A percentile compares a stretch with the other conserved stretches of the same genome.
Conservation (phyloP, 2,113 vertebrate species). For the Malurus cyaneus region DNA sequence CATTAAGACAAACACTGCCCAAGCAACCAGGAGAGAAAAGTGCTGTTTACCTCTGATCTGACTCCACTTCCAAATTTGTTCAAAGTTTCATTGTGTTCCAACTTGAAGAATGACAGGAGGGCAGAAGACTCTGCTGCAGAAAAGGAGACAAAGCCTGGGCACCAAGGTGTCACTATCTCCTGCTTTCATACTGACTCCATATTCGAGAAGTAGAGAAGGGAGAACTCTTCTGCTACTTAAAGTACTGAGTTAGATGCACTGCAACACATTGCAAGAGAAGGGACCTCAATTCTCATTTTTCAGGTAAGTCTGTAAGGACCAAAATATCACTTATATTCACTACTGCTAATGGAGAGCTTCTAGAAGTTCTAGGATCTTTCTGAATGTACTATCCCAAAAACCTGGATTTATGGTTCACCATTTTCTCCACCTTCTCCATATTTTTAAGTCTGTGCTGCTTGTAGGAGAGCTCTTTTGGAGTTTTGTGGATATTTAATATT, state of each 20-base stretch:
- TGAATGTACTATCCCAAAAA: neutral
- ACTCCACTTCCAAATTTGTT: neutral
- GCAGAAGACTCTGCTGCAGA: neutral
- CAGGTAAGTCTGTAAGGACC: neutral
- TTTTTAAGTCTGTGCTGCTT: neutral
- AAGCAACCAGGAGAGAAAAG: neutral
- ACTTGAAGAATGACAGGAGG: neutral
- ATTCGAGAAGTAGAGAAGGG: neutral
- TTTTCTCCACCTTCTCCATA: neutral
- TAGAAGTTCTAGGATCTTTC: neutral
- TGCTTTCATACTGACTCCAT: neutral
- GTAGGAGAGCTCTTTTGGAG: neutral
- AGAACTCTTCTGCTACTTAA: neutral
- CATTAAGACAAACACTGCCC: neutral
- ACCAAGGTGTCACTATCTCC: neutral
- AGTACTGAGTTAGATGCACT: neutral
- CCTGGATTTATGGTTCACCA: neutral
- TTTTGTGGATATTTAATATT: neutral
- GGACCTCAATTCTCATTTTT: neutral
- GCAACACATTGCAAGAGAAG: neutral
- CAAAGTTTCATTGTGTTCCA: neutral
- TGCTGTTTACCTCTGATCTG: neutral
- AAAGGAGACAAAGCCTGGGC: neutral
- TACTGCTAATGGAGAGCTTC: neutral
- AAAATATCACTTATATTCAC: neutral